These are phyloP conservation scores for Botia almorhae DNA, from an alignment of 2,797 vertebrate species.

Conservation along the genomic window DNA sequence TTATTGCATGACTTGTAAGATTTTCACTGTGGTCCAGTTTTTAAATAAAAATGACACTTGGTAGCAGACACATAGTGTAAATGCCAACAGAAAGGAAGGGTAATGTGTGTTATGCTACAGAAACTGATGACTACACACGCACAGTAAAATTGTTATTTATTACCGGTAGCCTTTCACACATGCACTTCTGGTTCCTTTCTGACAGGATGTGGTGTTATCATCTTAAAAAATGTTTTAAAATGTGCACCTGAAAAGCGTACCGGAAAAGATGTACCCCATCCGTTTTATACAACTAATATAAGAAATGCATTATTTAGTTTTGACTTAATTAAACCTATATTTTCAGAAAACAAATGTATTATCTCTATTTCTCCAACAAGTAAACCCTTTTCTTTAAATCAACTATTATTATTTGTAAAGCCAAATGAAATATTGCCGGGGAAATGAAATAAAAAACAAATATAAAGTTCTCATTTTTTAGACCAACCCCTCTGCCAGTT, in stretches of 20 bases:
- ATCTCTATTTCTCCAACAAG: no score
- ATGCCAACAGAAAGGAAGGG: not conserved
- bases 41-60: not conserved
- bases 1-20: not conserved
- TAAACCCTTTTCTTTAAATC: no score
- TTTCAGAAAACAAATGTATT: no score
- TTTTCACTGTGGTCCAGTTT: not conserved
- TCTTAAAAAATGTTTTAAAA: slow-evolving; percentile 27
- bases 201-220: slow-evolving; percentile 48
- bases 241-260: slow-evolving; percentile 1
- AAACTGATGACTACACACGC: slow-evolving; percentile 2
- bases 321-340: no score
- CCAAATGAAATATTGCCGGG: no score
- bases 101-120: not conserved
- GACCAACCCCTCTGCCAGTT: not conserved
- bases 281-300: not conserved
- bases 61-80: not conserved
- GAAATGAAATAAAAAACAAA: no score
- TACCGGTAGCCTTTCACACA: slow-evolving; percentile 12
- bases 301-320: no score
- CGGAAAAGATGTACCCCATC: not conserved
- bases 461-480: not conserved
- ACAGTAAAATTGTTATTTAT: slow-evolving; percentile 19
- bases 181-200: slow-evolving; percentile 40
- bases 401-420: no score